Evolutionary conservation across 2,113 vertebrate genomes (phyloP), one percentile per base, ranked within the genome.

Genomic region (Indicator maculatus): DNA sequence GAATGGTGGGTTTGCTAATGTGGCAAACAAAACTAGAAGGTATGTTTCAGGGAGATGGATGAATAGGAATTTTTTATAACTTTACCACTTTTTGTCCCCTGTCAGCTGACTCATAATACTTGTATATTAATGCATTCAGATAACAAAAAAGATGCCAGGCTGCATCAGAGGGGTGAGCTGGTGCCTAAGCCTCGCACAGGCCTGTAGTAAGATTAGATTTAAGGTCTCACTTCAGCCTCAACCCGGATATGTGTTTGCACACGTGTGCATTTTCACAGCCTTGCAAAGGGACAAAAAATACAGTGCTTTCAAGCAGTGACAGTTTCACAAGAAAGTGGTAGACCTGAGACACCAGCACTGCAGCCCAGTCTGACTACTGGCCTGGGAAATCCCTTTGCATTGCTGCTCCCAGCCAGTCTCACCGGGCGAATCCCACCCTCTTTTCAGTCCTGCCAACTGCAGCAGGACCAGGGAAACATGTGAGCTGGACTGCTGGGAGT

Each of bases 271-370:
- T 92, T 90, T 94, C 89, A 91, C 85, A 93, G 87, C 24, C 72
- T 83, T 61, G 47, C 50, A 75, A 91, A 55, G 11, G 5, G 72
- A 59, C 60, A 45, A 50, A 77, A 86, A n/a, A 44, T 9, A 72
- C 14, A 28, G 20, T 67, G 74, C 55, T 86, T 85, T 96, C 74
- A 63, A 96, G 60, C 18, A 17, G 24, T 7, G 47, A 78, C 9
- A 74, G 39, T n/a, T 58, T 86, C 70, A 89, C 28, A 71, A 74
- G 64, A 64, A 94, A 80, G 69, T 45, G 74, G 60, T 73, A 92
- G 83, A 72, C 94, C 12, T 65, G 52, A 63, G 74, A 60, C 36
- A 47, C 52, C 58, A 79, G 11, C 21, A 23, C 58, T 28, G 38
- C 63, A 90, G 75, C 31, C 31, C 16, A 45, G 33, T 41, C 63